Base-by-base conservation (phyloP, 2,888 invertebrate species). In the Volucella inanis region DNA sequence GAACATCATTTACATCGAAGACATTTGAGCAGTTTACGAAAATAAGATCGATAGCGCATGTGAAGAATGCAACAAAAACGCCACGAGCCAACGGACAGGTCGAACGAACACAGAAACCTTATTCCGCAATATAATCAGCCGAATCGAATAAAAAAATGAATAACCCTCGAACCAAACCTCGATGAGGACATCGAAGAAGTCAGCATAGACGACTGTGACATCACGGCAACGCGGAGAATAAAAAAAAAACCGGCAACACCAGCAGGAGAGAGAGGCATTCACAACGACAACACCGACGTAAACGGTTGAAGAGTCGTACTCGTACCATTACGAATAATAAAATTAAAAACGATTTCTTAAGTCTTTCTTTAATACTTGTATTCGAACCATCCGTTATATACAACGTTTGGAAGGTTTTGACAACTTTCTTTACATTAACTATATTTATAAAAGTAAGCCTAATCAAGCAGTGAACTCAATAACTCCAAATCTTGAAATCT, bases 1-100 rank as follows among this genome's bases (percentile, higher is more conserved):
- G 72, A 41, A 72, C 72, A 15, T 41, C 54, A 11, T 74, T 62
- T 61, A 61, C 59, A 12, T 72, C 61, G 3, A 43, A 62, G 31
- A 8, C 18, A 9, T 61, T 61, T 47, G 22, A 61, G 22, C 45
- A 47, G 2, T 61, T 22, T 22, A 12, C n/a, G 3, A 45, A 45
- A 12, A 47, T 22, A 11, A 15, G 4, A 22, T 11, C 49, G 2
- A 49, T 64, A 9, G 12, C 12, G 11, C 62, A 49, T 18, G 31
- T 74, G 15, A 15, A 8, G 14, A 74, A 54, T 39, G 64, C 64
- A 15, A 74, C 47, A 18, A 64, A 18, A 45, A 74, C 64, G n/a
- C 54, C 64, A n/a, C 41, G 54, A 22, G 74, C 74, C 6, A 64
- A 64, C 11, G 47, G 55, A 14, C 45, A 64, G 11, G 52, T 62